A percentile compares a stretch with the other conserved stretches of the same genome.
phyloP scores from a whole-genome alignment of 2,888 invertebrate species.

The Torymus auratus region DNA sequence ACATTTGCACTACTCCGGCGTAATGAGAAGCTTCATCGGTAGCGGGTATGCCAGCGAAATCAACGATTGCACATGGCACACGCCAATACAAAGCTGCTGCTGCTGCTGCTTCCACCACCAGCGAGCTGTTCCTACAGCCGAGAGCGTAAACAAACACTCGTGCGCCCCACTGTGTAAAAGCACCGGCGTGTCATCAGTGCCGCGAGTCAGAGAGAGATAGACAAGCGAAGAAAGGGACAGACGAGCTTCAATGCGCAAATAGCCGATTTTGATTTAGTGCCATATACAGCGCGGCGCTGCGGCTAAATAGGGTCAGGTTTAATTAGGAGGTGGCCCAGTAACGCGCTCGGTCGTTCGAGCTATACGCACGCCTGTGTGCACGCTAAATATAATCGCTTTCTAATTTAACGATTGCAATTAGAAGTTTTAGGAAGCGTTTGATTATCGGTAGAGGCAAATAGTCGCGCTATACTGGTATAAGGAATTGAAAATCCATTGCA shows the following conservation, averaged over 20 bases:
- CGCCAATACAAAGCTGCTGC: slow-evolving; percentile 13
- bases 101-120: too few species aligned
- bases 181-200: too few species aligned
- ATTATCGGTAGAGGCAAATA: too few species aligned
- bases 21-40: slow-evolving; percentile 8
- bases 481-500: too few species aligned
- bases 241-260: slow-evolving; percentile 5
- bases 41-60: not conserved
- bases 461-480: too few species aligned
- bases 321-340: slow-evolving; percentile 6
- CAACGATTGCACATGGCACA: not conserved
- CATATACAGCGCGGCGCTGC: too few species aligned
- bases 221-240: too few species aligned
- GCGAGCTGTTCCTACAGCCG: not conserved
- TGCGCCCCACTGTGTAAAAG: not conserved
- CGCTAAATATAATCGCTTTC: slow-evolving; percentile 8
- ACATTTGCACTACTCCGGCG: not conserved
- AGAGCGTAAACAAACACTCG: slow-evolving; percentile 10
- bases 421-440: not conserved
- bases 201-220: not conserved
- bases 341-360: not conserved
- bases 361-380: not conserved
- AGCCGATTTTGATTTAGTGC: slow-evolving; percentile 32
- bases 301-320: slow-evolving; percentile 19
- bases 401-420: slow-evolving; percentile 9